Evolutionary conservation across 2,797 vertebrate genomes (phyloP), one percentile per base, ranked within the genome.

Genomic region (Zalophus californianus): DNA sequence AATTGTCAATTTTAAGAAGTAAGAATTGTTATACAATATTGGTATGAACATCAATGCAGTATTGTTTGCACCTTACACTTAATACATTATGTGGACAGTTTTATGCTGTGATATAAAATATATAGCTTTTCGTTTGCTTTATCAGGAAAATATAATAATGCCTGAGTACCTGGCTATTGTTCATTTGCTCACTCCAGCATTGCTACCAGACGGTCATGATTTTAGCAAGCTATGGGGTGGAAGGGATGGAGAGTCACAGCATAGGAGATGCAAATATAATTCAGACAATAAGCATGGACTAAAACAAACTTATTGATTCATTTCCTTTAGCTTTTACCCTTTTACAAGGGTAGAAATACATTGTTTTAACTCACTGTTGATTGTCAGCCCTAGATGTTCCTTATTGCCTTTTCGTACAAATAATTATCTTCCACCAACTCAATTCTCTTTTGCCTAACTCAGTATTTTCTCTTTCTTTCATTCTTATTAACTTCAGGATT

Each of bases 161-260:
- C 23, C 52, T 20, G 21, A 9, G 25, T 2, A 20, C 14, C 0
- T 16, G 10, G 25, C 15, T 79, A 62, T 7, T 15, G 9, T 21
- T 54, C 58, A 18, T 14, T 52, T 10, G 44, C 25, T 7, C 21
- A 5, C 23, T 11, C 18, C 15, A 7, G 21, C 2, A 14, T 21
- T 32, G 73, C 29, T 3, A 2, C 25, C 27, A 10, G 54, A 7
- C 2, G n/a, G 7, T 15, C 25, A 23, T 12, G 20, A 3, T 60
- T 66, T 23, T 52, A n/a, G 35, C 25, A 18, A 75, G 5, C 7
- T 20, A 20, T 32, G 32, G 13, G 7, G 20, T 29, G 32, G 41
- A 48, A 11, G 29, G 23, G 32, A 38, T 1, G 14, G n/a, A 48
- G n/a, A 90, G 5, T 21, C 16, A 1, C 0, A 13, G 1, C 13